Percentiles rank a stretch among this genome's conserved stretches.
phyloP scores from a whole-genome alignment of 2,113 vertebrate species.

The Macroglossus sobrinus region DNA sequence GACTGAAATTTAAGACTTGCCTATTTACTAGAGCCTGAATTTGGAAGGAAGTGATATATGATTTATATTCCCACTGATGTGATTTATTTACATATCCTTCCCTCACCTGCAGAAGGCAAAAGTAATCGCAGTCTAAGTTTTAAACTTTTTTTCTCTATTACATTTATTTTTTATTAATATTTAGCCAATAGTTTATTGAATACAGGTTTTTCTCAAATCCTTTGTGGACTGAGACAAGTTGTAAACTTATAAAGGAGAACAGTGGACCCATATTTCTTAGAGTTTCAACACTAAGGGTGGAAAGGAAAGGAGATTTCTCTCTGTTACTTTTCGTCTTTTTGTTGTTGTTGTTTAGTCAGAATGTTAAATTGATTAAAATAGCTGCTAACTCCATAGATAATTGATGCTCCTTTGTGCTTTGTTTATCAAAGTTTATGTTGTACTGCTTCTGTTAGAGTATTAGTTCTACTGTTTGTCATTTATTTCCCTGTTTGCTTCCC shows the following conservation, averaged over 20 bases:
- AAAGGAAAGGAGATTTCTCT: not conserved
- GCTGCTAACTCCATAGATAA: not conserved
- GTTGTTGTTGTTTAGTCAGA: not conserved
- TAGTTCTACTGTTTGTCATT: not conserved
- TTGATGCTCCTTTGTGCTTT: not conserved
- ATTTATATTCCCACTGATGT: not conserved
- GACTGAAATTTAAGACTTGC: not conserved
- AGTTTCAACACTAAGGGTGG: not conserved
- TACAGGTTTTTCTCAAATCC: not conserved
- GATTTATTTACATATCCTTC: not conserved
- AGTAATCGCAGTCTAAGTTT: not conserved
- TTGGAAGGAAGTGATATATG: not conserved
- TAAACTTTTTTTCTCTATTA: not conserved
- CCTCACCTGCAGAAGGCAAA: not conserved
- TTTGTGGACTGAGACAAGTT: not conserved
- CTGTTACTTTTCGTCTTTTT: not conserved
- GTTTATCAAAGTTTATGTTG: not conserved
- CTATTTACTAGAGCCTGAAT: not conserved
- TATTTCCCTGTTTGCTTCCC: not conserved
- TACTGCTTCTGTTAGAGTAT: not conserved
- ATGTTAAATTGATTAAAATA: not conserved
- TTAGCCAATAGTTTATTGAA: not conserved
- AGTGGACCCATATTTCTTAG: not conserved
- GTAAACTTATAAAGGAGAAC: not conserved
- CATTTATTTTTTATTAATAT: conserved; percentile 1